Conservation (phyloP, 2,888 invertebrate genomes). For the Iphiclides podalirius region DNA sequence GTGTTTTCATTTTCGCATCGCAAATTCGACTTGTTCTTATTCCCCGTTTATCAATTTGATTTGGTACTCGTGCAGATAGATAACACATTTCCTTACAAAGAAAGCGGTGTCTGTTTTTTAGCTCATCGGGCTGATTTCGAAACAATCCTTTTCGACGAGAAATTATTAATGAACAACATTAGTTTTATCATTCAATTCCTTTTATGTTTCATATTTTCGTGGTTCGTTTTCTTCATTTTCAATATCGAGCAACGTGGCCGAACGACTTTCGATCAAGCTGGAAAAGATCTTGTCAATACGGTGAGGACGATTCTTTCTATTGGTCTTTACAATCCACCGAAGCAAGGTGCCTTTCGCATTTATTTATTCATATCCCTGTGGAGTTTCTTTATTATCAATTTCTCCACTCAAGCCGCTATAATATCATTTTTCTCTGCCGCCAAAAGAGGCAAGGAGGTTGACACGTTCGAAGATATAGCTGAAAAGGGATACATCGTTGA, state of each 20-base stretch:
- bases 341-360: conserved; percentile 49
- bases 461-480: conserved; percentile 65
- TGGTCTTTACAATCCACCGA: conserved; percentile 52
- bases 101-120: conserved; percentile 64
- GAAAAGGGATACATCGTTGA: conserved; percentile 61
- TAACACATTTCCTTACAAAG: conserved; percentile 51
- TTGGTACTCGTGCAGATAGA: conserved; percentile 56
- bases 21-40: conserved; percentile 54
- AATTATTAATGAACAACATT: conserved; percentile 41
- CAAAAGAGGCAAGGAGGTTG: conserved; percentile 63
- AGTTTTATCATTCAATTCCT: conserved; percentile 37
- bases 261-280: conserved; percentile 51
- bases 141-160: conserved; percentile 53
- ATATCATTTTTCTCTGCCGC: conserved; percentile 64
- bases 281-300: conserved; percentile 62
- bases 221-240: conserved; percentile 55
- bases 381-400: conserved; percentile 67
- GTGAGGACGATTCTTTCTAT: conserved; percentile 52
- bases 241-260: conserved; percentile 41
- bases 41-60: conserved; percentile 64
- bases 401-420: conserved; percentile 64
- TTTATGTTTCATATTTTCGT: conserved; percentile 52
- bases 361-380: conserved; percentile 58
- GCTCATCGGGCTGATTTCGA: conserved; percentile 59
- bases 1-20: conserved; percentile 53